Percentiles rank a stretch among this genome's conserved stretches.
Conservation (phyloP, 2,888 invertebrate species). For the Clivina fossor region DNA sequence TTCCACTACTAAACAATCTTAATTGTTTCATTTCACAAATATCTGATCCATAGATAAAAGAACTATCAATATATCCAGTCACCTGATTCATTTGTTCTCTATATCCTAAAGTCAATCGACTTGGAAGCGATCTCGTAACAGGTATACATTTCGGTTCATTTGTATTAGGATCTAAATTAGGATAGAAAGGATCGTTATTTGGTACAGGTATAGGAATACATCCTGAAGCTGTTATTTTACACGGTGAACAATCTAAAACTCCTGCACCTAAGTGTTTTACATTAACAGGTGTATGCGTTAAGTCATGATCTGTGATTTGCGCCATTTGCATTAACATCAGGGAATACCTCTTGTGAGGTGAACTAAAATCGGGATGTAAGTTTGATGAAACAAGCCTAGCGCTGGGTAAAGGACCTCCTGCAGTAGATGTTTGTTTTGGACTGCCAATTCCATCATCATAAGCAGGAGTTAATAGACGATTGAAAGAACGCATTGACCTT, state of each 20-base stretch:
- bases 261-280: slow-evolving; percentile 51
- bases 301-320: slow-evolving; percentile 70
- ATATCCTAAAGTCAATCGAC: slow-evolving; percentile 42
- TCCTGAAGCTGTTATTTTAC: slow-evolving; percentile 54
- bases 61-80: slow-evolving; percentile 66
- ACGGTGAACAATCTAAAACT: slow-evolving; percentile 54
- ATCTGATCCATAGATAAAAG: slow-evolving; percentile 68
- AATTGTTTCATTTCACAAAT: slow-evolving; percentile 54
- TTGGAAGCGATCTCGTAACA: slow-evolving; percentile 54
- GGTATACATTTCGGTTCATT: slow-evolving; percentile 56
- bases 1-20: slow-evolving; percentile 60
- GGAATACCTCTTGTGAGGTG: slow-evolving; percentile 62
- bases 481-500: slow-evolving; percentile 60
- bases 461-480: slow-evolving; percentile 62
- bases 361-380: slow-evolving; percentile 59
- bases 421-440: slow-evolving; percentile 49
- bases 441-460: slow-evolving; percentile 58
- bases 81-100: slow-evolving; percentile 66
- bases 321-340: slow-evolving; percentile 71
- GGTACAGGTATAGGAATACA: slow-evolving; percentile 59
- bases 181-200: slow-evolving; percentile 56
- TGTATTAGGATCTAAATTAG: slow-evolving; percentile 42
- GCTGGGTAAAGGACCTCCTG: slow-evolving; percentile 59
- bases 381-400: slow-evolving; percentile 64
- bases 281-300: slow-evolving; percentile 63